Evolutionary conservation across 2,113 vertebrate genomes (phyloP).

Genomic region (Gadus macrocephalus): DNA sequence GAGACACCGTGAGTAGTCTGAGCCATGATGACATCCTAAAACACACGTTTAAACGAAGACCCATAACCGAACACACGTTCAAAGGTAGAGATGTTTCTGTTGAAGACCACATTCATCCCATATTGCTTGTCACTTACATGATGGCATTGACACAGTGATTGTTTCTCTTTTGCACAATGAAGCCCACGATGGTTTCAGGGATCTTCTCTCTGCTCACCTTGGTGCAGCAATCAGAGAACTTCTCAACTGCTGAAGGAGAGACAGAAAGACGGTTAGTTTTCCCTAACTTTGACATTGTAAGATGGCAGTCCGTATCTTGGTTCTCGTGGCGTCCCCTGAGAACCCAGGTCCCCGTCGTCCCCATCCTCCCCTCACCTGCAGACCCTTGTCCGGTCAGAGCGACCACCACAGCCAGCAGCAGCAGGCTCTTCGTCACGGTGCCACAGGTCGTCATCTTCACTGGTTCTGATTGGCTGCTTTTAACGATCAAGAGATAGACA

Average conservation of each 20-base stretch:
- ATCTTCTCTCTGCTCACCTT: not conserved
- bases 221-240: slow-evolving; percentile 35
- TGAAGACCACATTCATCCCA: no score
- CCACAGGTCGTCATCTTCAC: slow-evolving; percentile 34
- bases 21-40: not conserved
- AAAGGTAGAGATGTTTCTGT: no score
- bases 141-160: slow-evolving; percentile 35
- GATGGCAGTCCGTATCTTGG: not conserved
- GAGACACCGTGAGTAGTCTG: not conserved
- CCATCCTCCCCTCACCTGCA: slow-evolving; percentile 18
- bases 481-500: not conserved
- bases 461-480: not conserved
- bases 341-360: not conserved
- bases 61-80: no score
- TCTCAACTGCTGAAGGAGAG: slow-evolving; percentile 7
- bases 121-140: slow-evolving; percentile 36
- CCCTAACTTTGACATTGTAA: no score
- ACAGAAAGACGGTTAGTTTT: not conserved
- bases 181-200: slow-evolving; percentile 14
- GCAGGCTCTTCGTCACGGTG: slow-evolving; percentile 14
- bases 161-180: not conserved
- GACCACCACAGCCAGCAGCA: slow-evolving; percentile 27
- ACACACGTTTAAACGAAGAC: no score
- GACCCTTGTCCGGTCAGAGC: slow-evolving; percentile 1
- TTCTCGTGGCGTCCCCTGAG: not conserved